Evolutionary conservation across 2,888 invertebrate species (phyloP), one percentile per base, ranked within the genome.

Genomic region (Drosophila emarginata): DNA sequence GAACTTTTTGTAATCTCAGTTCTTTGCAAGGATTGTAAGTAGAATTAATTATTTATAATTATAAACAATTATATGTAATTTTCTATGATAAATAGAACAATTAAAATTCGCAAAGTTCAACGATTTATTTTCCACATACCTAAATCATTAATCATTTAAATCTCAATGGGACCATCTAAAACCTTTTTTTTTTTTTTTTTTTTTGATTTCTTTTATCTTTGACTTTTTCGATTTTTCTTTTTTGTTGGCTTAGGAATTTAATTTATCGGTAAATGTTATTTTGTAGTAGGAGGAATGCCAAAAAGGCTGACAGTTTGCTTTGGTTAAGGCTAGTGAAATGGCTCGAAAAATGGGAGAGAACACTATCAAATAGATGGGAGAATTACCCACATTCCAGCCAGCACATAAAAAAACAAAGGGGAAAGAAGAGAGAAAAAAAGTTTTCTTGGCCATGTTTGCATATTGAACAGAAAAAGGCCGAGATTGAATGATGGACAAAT

Each of bases 1-100:
- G 90, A 39, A 92, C 92, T n/a, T 94, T 94, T 75, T 90, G 89
- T 56, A 91, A 92, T 74, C 83, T 94, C 21, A 84, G 89, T 50
- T 85, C 90, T 58, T 89, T 94, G 7, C 90, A 91, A 68, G 91
- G 91, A 77, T 64, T 91, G 91, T 91, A 87, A 90, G 90, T 90
- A 50, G 18, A 12, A 18, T 45, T 18, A 11, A 45, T 45, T 32
- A 32, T 9, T 32, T 32, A 32, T 9, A 32, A 26, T 5, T 26
- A 0, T 2, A 2, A 4, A 28, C n/a, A n/a, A n/a, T n/a, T n/a
- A n/a, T n/a, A n/a, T n/a, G n/a, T n/a, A n/a, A n/a, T 28, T 5
- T 28, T 28, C 28, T 5, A 28, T 2, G 3, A 28, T 28, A 28
- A 28, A 32, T 26, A 32, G 32, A 9, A 32, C 32, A 32, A 6